These are phyloP conservation scores for Seladonia tumulorum DNA, from an alignment of 2,888 invertebrate genomes.

Conservation along the genomic window DNA sequence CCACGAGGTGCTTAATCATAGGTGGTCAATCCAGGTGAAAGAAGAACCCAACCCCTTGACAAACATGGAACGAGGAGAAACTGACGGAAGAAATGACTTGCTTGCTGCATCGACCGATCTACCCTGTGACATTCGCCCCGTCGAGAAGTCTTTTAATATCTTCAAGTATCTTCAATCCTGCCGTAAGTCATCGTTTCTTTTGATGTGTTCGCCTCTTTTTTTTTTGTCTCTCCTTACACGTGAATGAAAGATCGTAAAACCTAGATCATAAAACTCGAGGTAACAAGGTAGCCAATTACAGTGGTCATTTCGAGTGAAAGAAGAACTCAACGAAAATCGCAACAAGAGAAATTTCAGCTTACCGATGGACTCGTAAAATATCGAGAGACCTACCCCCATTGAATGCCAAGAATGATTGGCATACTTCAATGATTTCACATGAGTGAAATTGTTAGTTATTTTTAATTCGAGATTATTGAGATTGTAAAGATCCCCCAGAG, in stretches of 20 bases:
- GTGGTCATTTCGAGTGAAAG: background rate
- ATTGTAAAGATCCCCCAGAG: too few species aligned
- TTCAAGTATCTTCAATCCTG: background rate
- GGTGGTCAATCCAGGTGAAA: background rate
- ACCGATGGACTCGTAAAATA: background rate
- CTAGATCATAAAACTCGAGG: constrained; percentile 1
- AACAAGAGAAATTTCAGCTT: background rate
- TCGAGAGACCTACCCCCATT: too few species aligned
- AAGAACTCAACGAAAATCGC: background rate
- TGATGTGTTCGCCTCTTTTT: background rate
- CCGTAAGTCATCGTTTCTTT: background rate
- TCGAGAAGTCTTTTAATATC: background rate
- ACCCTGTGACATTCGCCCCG: background rate
- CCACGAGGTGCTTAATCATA: background rate
- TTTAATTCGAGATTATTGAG: too few species aligned
- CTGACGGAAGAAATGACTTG: background rate
- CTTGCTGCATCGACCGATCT: background rate
- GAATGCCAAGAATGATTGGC: too few species aligned
- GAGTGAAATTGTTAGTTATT: too few species aligned
- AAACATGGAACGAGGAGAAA: background rate
- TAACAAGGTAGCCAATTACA: background rate
- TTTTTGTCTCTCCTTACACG: background rate
- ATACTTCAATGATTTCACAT: too few species aligned
- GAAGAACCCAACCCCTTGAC: background rate
- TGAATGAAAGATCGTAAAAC: background rate